These are phyloP conservation scores for Lypha dubia DNA, from an alignment of 2,888 invertebrate genomes.

Conservation along the genomic window DNA sequence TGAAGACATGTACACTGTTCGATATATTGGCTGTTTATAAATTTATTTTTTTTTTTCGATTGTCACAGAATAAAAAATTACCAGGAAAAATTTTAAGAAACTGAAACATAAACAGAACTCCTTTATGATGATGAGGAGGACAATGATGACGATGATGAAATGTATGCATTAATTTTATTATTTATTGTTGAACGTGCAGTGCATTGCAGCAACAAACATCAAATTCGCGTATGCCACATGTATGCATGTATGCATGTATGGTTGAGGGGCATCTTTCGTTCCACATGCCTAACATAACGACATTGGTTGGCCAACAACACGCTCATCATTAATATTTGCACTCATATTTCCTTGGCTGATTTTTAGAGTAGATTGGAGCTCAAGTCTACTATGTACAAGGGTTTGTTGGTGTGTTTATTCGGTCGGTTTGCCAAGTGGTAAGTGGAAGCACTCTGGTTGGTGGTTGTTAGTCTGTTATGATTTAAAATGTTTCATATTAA, in stretches of 20 bases:
- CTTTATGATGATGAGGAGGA: conserved; percentile 66
- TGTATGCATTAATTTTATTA: conserved; percentile 78
- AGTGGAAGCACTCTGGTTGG: conserved; percentile 29
- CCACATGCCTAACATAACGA: conserved; percentile 69
- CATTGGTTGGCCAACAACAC: conserved; percentile 41
- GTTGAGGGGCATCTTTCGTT: conserved; percentile 64
- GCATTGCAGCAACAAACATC: conserved; percentile 73
- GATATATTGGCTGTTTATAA: conserved; percentile 56
- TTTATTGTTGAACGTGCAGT: conserved; percentile 80
- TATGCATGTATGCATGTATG: too few relatives aligned
- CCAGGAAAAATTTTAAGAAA: conserved; percentile 35
- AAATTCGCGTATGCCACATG: conserved; percentile 49
- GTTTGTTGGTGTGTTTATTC: too few relatives aligned
- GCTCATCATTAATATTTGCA: conserved; percentile 62
- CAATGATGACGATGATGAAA: conserved; percentile 68
- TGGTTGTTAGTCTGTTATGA: conserved; percentile 60
- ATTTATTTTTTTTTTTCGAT: conserved; percentile 45
- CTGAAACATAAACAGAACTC: conserved; percentile 58
- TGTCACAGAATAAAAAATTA: conserved; percentile 61
- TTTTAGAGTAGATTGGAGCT: conserved; percentile 56
- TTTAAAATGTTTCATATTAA: conserved; percentile 70
- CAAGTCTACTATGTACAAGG: conserved; percentile 5
- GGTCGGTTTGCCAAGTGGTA: conserved; percentile 26
- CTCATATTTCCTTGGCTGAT: conserved; percentile 61
- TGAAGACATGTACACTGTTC: conserved; percentile 20